Base-by-base conservation (phyloP, 1,140 invertebrate species). In the Rhagoletis pomonella region DNA sequence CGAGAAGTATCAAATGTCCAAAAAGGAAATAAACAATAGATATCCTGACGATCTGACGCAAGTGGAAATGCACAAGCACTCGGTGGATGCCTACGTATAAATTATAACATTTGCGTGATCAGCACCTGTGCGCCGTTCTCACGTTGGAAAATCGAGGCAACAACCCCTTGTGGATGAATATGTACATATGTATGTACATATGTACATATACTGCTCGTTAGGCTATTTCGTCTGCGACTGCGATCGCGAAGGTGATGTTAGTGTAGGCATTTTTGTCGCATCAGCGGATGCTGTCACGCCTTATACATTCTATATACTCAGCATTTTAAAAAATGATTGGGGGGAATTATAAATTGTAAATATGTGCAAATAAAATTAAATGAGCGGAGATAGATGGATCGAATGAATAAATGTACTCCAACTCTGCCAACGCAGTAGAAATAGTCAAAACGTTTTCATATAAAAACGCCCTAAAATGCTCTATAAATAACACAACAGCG, bases 231-330 rank as follows among this genome's bases (percentile, higher is more conserved):
- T 0, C 0, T 4, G 50, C 1, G 29, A 6, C n/a, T 4, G 14
- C 44, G 5, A 81, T 10, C 4, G 17, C 50, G 73, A 9, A 55
- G 47, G 3, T 4, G 73, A 17, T 42, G 39, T 39, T 67, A 1
- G 29, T 67, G 29, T 19, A 67, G 5, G 6, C 2, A n/a, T 10
- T 47, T 10, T 17, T 50, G 73, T 77, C n/a, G 17, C n/a, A 81
- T 81, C 55, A 81, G 73, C 73, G 44, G 73, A 81, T 55, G 44
- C 47, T 81, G 73, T 50, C 73, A 81, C 73, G 73, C 73, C 73
- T 42, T 7, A 39, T 42, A 14, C 50, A 0, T 55, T 55, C 50
- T 6, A 55, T 1, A 55, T 55, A 6, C 50, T 4, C 4, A 55
- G 0, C 50, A 55, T 65, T 29, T 65, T n/a, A n/a, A n/a, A n/a